These are phyloP conservation scores for Uromys caudimaculatus DNA, from an alignment of 2,797 vertebrate species.

Conservation along the genomic window DNA sequence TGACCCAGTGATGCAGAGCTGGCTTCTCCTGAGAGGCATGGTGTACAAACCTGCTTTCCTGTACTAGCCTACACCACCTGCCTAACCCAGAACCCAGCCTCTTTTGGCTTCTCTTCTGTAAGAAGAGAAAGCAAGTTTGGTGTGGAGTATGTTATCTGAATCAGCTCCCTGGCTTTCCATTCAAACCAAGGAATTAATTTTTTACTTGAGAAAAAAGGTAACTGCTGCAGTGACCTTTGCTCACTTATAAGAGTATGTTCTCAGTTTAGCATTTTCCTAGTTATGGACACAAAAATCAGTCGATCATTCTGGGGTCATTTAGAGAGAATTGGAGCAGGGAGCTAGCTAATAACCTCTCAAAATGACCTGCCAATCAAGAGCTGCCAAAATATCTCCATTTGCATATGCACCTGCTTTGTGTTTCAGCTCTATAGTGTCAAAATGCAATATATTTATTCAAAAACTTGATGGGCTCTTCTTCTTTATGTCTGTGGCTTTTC, in stretches of 20 bases:
- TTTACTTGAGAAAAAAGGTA: neutral
- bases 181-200: conserved; percentile 39
- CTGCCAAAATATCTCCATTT: neutral
- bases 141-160: neutral
- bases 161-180: neutral
- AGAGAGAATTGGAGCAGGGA: neutral
- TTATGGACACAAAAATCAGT: neutral
- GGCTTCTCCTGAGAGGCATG: neutral
- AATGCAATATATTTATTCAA: neutral
- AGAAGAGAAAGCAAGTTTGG: neutral
- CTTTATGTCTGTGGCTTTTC: neutral
- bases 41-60: neutral
- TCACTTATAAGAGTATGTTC: no score
- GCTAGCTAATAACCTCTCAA: neutral
- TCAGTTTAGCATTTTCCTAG: neutral
- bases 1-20: neutral
- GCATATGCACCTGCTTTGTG: neutral
- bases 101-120: neutral
- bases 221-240: neutral
- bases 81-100: neutral
- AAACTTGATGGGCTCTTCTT: neutral
- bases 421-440: neutral
- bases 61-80: neutral
- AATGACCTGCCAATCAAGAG: conserved; percentile 4
- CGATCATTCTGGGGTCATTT: neutral